phyloP scores from a whole-genome alignment of 2,888 invertebrate species.

The Melitaea athalia region DNA sequence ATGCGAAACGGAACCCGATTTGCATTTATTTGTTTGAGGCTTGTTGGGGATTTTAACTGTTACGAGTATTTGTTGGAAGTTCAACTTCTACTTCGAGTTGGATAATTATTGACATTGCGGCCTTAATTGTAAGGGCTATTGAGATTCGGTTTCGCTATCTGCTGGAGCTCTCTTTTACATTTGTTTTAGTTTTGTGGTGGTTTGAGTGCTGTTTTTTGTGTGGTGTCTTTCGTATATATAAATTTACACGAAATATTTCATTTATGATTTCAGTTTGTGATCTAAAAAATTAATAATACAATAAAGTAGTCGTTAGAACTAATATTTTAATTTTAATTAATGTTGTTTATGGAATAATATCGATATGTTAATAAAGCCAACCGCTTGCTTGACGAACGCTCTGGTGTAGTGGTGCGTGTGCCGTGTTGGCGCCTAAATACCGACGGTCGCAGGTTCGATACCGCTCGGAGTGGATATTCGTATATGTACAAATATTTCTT shows the following conservation, averaged over 20 bases:
- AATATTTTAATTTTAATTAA: too few relatives aligned
- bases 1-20: conserved; percentile 53
- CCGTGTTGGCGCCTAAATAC: too few relatives aligned
- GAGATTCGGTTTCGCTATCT: conserved; percentile 13
- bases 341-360: not conserved
- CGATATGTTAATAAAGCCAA: not conserved
- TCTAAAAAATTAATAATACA: too few relatives aligned
- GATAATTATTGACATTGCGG: conserved; percentile 36
- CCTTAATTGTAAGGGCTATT: conserved; percentile 30
- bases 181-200: not conserved
- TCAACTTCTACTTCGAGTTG: conserved; percentile 24
- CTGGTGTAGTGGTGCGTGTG: too few relatives aligned
- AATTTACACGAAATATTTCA: too few relatives aligned
- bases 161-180: not conserved
- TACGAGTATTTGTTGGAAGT: conserved; percentile 36
- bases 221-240: not conserved
- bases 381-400: too few relatives aligned
- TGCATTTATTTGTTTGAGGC: conserved; percentile 50
- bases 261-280: too few relatives aligned
- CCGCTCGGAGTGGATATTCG: too few relatives aligned
- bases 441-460: too few relatives aligned
- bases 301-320: too few relatives aligned
- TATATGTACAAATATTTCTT: too few relatives aligned
- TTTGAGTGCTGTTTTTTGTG: not conserved
- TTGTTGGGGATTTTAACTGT: conserved; percentile 45